Base-by-base conservation (phyloP, 2,888 invertebrate genomes). In the Acholoe squamosa region DNA sequence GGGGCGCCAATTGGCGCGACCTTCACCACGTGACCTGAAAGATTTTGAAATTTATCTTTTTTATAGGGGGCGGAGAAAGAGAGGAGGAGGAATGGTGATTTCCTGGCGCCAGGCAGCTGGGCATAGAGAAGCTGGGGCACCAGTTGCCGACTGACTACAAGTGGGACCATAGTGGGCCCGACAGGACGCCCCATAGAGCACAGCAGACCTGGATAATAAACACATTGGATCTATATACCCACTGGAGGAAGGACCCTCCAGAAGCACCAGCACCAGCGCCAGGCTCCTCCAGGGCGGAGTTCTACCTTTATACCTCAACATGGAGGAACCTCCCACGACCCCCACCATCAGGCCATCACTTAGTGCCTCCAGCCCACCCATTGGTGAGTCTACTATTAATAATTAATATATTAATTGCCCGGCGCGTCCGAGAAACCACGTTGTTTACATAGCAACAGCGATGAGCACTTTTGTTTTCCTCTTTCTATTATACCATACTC, bases 11-110 rank as follows among this genome's bases (percentile, higher is more conserved):
- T 86, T 86, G 86, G 86, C 31, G 52, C 54, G 86, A 86, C 86
- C 86, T 25, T 19, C 33, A 31, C 52, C 86, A 86, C 86, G 86
- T 86, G 86, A 86, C 86, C 86, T 86, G 86, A 86, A 86, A 86
- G 54, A 33, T 86, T 86, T 52, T 19, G 86, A 86, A 86, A 86
- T 86, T 86, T 86, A 86, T 86, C 86, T 86, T 86, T 86, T 86
- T 86, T 56, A 25, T 61, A 76, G 76, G 76, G 76, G 76, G 28
- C 25, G 43, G 80, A 76, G 76, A 31, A 76, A 31, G 31, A 31
- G 76, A 31, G 76, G 76, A 80, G 43, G 34, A 80, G 80, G 80
- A 80, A 76, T 76, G 76, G 76, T 25, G 76, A 76, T 76, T 76
- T 76, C 76, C 76, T 76, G 76, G 76, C 76, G 61, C n/a, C 61